Base-by-base conservation (phyloP, 2,888 invertebrate species). In the Apantesis nais region DNA sequence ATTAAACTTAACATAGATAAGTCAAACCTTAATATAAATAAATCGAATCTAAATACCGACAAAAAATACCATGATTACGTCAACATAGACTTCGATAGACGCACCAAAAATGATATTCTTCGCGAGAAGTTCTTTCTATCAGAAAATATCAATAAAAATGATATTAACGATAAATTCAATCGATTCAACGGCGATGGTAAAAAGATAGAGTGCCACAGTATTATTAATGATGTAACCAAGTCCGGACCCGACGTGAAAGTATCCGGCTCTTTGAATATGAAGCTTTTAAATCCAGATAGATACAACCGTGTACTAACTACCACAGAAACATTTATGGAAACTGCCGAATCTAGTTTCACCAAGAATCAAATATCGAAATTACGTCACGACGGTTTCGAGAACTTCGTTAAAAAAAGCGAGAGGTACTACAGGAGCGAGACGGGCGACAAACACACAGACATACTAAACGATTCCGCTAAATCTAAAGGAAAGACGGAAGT, bases 201-300 rank as follows among this genome's bases (percentile, higher is more conserved):
- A 75, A 93, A 92, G 73, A 94, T 94, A 60, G 95, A 95, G 76
- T 95, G 94, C 63, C 92, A 92, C 75, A 94, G 92, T 62, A 95
- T 95, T 11, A 84, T 86, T 9, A 94, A 93, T 64, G 94, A 95
- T 71, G 89, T 94, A 8, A 90, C 90, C 0, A 92, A 93, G 78
- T 83, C 89, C 1, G 95, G 93, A 0, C 89, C 91, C 0, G 87
- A 92, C 55, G 89, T 93, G 0, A 92, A 92, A 82, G 94, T 94
- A 0, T 83, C 91, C 0, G 95, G 95, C 0, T 86, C 93, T 0
- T 67, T 95, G 0, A 94, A 94, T 72, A 92, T 95, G 89, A 95
- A 94, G 84, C 62, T 95, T 1, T 73, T 95, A 0, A 92, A 95
- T 75, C 81, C 91, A 8, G 92, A 95, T 25, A 92, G 88, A 75